Conservation (phyloP, 2,113 vertebrate genomes). For the Clarias gariepinus region DNA sequence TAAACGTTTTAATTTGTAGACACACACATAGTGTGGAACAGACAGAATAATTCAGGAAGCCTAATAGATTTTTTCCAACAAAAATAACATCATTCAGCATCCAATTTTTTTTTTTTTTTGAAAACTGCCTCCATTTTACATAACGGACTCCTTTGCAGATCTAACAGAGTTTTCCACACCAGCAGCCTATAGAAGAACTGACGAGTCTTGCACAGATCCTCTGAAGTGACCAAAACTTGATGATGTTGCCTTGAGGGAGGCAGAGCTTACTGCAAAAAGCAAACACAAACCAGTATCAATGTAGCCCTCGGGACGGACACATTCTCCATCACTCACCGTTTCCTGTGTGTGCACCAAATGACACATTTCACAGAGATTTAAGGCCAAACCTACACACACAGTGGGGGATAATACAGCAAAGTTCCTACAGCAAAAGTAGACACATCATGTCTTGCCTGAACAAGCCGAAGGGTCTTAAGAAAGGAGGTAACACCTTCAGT, state of each 20-base stretch:
- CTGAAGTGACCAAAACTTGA: constrained; percentile 40
- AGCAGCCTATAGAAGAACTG: constrained; percentile 23
- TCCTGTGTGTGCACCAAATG: constrained; percentile 12
- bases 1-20: too few species aligned
- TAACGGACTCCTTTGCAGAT: not conserved
- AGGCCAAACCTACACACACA: not conserved
- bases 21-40: not conserved
- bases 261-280: constrained; percentile 25
- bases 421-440: constrained; percentile 1
- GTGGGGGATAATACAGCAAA: not conserved
- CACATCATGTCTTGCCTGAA: constrained; percentile 12
- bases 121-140: constrained; percentile 33
- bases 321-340: not conserved
- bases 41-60: not conserved
- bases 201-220: constrained; percentile 13
- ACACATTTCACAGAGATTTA: constrained; percentile 31
- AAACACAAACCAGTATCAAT: constrained; percentile 24
- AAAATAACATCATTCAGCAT: not conserved
- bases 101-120: constrained; percentile 22
- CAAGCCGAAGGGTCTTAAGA: not conserved
- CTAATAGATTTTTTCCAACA: constrained; percentile 1
- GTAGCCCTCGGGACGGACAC: constrained; percentile 9
- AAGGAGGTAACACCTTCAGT: not conserved
- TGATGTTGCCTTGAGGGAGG: constrained; percentile 13
- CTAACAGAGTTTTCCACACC: not conserved